Evolutionary conservation across 2,888 invertebrate species (phyloP).

Genomic region (Abscondita cerata): DNA sequence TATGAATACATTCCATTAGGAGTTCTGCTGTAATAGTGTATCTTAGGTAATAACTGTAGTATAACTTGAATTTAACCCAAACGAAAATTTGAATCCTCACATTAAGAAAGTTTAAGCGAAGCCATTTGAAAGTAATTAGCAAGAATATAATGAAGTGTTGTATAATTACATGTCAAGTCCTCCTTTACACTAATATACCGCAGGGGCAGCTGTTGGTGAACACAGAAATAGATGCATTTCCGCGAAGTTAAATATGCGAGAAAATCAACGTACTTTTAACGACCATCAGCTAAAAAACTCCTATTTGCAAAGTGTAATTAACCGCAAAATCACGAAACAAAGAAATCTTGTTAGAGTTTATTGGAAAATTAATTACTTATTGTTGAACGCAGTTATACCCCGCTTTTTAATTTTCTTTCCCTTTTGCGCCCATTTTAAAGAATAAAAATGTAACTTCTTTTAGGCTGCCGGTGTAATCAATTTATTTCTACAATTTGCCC

Average conservation of each 20-base stretch:
- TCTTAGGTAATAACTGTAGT: conserved; percentile 19
- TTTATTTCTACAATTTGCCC: too few species aligned
- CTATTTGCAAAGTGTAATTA: conserved; percentile 46
- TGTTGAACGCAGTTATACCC: conserved; percentile 18
- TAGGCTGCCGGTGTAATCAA: too few species aligned
- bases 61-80: conserved; percentile 16
- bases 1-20: conserved; percentile 7
- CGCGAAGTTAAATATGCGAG: conserved; percentile 14
- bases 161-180: conserved; percentile 47
- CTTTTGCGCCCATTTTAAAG: not conserved
- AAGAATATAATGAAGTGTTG: conserved; percentile 49
- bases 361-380: conserved; percentile 48
- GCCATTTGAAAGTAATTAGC: conserved; percentile 49
- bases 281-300: conserved; percentile 33
- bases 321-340: conserved; percentile 46
- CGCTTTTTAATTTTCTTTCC: conserved; percentile 11
- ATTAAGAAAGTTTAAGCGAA: conserved; percentile 21
- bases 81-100: conserved; percentile 18
- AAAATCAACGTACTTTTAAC: conserved; percentile 16
- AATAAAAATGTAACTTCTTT: not conserved
- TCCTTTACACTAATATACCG: conserved; percentile 45
- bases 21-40: conserved; percentile 3
- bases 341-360: conserved; percentile 46
- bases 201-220: conserved; percentile 48
- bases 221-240: conserved; percentile 24